A percentile compares a stretch with the other conserved stretches of the same genome.
These are phyloP conservation scores for Acrocera orbiculus DNA, from an alignment of 2,888 invertebrate species.

Conservation along the genomic window DNA sequence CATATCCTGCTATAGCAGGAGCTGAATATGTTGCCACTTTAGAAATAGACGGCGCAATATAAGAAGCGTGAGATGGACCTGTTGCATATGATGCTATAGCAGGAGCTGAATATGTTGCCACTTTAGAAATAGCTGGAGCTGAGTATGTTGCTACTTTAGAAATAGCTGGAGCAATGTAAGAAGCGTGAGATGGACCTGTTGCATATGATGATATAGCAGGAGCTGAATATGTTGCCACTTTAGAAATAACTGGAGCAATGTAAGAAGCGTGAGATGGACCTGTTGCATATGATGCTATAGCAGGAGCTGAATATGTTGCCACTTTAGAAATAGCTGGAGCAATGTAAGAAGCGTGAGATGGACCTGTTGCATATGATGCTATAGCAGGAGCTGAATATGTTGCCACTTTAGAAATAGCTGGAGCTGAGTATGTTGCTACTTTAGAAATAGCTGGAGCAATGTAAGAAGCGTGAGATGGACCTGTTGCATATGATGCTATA, in stretches of 20 bases:
- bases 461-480: slow-evolving; percentile 8
- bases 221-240: slow-evolving; percentile 19
- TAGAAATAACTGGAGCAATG: slow-evolving; percentile 12
- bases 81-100: slow-evolving; percentile 13
- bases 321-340: slow-evolving; percentile 12
- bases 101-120: slow-evolving; percentile 16
- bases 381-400: slow-evolving; percentile 10
- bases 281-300: slow-evolving; percentile 4
- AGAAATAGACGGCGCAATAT: slow-evolving; percentile 5
- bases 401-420: slow-evolving; percentile 11
- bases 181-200: no score
- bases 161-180: no score
- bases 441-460: slow-evolving; percentile 11
- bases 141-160: slow-evolving; percentile 12
- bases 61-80: slow-evolving; percentile 7
- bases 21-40: slow-evolving; percentile 9
- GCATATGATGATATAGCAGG: slow-evolving; percentile 24
- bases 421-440: slow-evolving; percentile 12
- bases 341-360: no score
- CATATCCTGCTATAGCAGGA: slow-evolving; percentile 10
- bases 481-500: slow-evolving; percentile 6
- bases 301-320: slow-evolving; percentile 6
- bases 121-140: slow-evolving; percentile 14
- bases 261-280: background rate
- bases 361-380: slow-evolving; percentile 12